phyloP scores from a whole-genome alignment of 2,797 vertebrate species.

The Anas acuta region DNA sequence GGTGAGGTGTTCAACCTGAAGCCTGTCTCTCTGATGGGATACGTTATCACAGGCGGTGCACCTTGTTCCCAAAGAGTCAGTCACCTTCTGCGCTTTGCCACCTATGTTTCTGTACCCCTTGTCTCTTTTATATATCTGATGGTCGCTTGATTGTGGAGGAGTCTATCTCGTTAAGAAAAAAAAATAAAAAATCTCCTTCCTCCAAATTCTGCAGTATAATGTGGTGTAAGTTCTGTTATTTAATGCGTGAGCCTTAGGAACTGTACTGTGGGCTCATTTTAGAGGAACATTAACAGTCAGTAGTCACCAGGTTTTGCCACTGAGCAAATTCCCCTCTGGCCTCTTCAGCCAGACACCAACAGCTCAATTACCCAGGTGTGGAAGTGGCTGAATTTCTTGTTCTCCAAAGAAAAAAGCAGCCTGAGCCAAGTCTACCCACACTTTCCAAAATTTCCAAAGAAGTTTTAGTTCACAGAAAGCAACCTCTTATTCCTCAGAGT shows the following conservation, averaged over 20 bases:
- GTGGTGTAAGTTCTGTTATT: neutral
- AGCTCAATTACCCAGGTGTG: neutral
- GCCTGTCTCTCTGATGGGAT: neutral
- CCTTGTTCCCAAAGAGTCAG: neutral
- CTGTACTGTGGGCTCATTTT: neutral
- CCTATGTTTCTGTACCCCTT: neutral
- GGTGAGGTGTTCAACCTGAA: neutral
- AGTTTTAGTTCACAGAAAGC: neutral
- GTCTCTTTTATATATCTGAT: neutral
- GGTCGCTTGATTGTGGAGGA: neutral
- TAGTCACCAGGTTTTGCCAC: neutral
- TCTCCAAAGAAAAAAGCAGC: neutral
- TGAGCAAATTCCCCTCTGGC: neutral
- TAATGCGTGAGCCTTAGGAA: neutral
- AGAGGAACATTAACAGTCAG: neutral
- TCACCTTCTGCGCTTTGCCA: neutral
- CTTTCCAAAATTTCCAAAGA: neutral
- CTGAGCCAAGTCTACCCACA: neutral
- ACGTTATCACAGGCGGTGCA: neutral
- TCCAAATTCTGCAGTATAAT: accelerated
- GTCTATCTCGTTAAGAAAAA: neutral
- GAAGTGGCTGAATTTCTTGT: neutral
- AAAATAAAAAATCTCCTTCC: neutral
- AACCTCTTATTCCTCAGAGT: neutral
- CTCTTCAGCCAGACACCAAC: neutral